These are phyloP conservation scores for Athetis lepigone DNA, from an alignment of 2,888 invertebrate species.

Conservation along the genomic window DNA sequence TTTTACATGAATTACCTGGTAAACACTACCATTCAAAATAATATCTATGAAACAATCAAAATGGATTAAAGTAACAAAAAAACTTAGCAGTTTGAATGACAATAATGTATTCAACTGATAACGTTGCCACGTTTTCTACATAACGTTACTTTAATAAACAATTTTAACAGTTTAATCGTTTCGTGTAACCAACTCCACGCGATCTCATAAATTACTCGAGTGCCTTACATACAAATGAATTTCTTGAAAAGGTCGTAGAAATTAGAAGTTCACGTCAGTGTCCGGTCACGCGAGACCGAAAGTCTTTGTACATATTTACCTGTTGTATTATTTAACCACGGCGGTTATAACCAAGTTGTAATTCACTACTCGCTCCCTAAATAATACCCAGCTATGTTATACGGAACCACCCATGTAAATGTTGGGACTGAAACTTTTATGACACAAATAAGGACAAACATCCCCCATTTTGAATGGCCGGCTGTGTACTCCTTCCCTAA, in stretches of 20 bases:
- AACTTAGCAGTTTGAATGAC: slow-evolving; percentile 19
- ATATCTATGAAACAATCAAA: background rate
- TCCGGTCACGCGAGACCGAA: slow-evolving; percentile 84
- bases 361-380: slow-evolving; percentile 57
- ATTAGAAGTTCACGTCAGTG: slow-evolving; percentile 86
- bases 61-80: background rate
- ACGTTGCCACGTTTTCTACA: slow-evolving; percentile 40
- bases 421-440: slow-evolving; percentile 51
- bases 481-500: slow-evolving; percentile 31
- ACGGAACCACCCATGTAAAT: slow-evolving; percentile 58
- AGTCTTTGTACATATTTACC: slow-evolving; percentile 81
- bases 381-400: slow-evolving; percentile 59
- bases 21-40: background rate
- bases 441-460: slow-evolving; percentile 58
- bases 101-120: slow-evolving; percentile 52
- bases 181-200: slow-evolving; percentile 76
- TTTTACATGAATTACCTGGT: background rate
- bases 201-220: slow-evolving; percentile 80
- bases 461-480: slow-evolving; percentile 46
- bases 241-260: slow-evolving; percentile 89
- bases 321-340: slow-evolving; percentile 75
- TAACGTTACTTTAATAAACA: slow-evolving; percentile 69
- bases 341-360: slow-evolving; percentile 66
- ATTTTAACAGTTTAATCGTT: slow-evolving; percentile 77
- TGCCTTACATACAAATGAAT: slow-evolving; percentile 80